phyloP scores from a whole-genome alignment of 2,797 vertebrate genomes.

The Chromis chromis region DNA sequence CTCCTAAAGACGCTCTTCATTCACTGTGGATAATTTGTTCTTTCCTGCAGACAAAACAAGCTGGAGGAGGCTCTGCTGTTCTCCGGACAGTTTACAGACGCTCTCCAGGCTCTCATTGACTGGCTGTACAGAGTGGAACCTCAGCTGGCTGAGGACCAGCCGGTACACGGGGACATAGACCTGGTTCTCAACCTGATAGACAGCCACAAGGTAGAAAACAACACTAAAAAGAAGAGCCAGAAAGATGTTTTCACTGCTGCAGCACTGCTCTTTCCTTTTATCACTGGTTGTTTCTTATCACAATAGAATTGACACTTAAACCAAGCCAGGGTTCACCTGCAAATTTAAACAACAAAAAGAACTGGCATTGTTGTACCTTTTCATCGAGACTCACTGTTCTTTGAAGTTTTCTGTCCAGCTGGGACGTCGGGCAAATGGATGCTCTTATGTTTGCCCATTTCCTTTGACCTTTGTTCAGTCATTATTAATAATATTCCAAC shows the following conservation, averaged over 20 bases:
- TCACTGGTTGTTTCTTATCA: slow-evolving; percentile 28
- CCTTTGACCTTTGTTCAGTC: background rate
- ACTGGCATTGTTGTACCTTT: background rate
- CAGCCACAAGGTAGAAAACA: slow-evolving; percentile 93
- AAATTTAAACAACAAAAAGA: slow-evolving; percentile 13
- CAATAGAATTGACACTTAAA: slow-evolving; percentile 29
- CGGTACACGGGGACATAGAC: slow-evolving; percentile 97
- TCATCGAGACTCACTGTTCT: background rate
- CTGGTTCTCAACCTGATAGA: slow-evolving; percentile 98
- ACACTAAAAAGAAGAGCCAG: background rate
- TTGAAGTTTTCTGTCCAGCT: slow-evolving; percentile 14
- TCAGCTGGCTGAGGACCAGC: slow-evolving; percentile 97
- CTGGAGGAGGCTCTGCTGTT: slow-evolving; percentile 97
- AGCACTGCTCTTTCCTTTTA: slow-evolving; percentile 29
- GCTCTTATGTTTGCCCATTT: slow-evolving; percentile 19
- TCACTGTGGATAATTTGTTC: slow-evolving; percentile 27
- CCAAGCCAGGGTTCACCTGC: slow-evolving; percentile 4
- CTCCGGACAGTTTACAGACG: slow-evolving; percentile 98
- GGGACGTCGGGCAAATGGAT: slow-evolving; percentile 5
- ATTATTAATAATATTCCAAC: background rate
- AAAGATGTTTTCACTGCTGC: slow-evolving; percentile 6
- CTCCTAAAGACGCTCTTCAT: background rate
- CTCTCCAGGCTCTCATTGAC: slow-evolving; percentile 97
- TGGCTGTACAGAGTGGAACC: slow-evolving; percentile 98
- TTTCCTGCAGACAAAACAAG: slow-evolving; percentile 93